Conservation (phyloP, 1,140 invertebrate genomes). For the Eciton burchellii region DNA sequence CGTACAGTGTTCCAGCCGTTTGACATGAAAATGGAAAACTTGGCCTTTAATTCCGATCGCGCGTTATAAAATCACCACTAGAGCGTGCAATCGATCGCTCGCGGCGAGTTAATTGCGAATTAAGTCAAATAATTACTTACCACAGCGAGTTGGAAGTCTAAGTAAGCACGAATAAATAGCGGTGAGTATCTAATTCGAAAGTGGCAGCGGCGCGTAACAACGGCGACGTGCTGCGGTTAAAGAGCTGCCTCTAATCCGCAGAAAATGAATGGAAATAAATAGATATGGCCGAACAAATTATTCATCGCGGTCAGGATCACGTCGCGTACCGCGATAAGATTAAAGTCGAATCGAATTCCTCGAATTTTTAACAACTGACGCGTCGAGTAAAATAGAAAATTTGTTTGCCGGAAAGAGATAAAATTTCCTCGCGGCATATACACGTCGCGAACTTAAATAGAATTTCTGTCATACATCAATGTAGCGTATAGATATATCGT, state of each 20-base stretch:
- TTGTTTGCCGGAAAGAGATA: no score
- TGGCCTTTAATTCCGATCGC: not conserved
- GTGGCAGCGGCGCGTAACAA: constrained; percentile 37
- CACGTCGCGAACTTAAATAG: not conserved
- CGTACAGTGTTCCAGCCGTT: not conserved
- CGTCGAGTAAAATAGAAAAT: not conserved
- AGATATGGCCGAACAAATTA: constrained; percentile 39
- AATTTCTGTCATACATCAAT: not conserved
- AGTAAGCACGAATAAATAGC: constrained; percentile 14
- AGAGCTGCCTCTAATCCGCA: constrained; percentile 37
- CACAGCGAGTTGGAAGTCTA: constrained; percentile 20
- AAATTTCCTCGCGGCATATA: not conserved
- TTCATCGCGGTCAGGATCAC: constrained; percentile 39
- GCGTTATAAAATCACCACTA: not conserved
- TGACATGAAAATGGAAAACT: not conserved
- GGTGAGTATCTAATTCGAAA: constrained; percentile 32
- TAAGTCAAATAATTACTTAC: constrained; percentile 20
- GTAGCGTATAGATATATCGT: no score
- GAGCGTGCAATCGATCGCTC: not conserved
- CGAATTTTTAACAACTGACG: not conserved
- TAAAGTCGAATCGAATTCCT: constrained; percentile 3
- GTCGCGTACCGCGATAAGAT: not conserved
- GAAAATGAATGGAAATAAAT: constrained; percentile 46
- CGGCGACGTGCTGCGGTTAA: constrained; percentile 3
- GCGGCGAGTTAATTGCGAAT: not conserved